A percentile compares a stretch with the other conserved stretches of the same genome.
phyloP scores from a whole-genome alignment of 2,113 vertebrate genomes.

The Antechinus stuartii region DNA sequence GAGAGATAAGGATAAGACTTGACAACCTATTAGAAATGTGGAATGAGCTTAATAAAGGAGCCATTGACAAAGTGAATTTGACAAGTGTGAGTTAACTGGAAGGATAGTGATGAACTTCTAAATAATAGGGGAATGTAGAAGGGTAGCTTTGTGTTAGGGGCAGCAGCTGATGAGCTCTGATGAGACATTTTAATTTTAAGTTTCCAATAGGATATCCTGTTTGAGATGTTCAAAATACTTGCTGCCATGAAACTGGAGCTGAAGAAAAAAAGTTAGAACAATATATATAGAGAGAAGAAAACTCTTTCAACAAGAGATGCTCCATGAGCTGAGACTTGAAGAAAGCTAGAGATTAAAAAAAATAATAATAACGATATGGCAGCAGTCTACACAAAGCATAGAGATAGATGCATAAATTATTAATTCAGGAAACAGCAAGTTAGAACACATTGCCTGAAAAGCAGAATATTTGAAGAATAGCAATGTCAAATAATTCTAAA shows the following conservation, averaged over 20 bases:
- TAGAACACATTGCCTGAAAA: no score
- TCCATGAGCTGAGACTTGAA: neutral
- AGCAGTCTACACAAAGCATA: no score
- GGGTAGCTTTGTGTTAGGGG: neutral
- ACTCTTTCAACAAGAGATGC: neutral
- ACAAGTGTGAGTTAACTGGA: neutral
- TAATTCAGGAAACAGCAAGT: no score
- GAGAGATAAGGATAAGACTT: neutral
- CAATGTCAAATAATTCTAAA: neutral
- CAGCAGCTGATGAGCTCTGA: neutral
- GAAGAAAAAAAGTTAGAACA: neutral
- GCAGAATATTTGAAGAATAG: neutral
- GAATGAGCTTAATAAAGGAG: neutral
- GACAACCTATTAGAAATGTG: neutral
- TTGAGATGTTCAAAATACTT: neutral
- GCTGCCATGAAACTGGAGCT: neutral
- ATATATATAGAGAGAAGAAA: neutral
- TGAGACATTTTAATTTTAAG: neutral
- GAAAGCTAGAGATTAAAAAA: neutral
- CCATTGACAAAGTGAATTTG: neutral
- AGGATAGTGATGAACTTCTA: neutral
- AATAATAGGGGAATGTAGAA: neutral
- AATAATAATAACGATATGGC: neutral
- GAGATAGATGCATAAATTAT: no score
- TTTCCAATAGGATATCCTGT: neutral